Conservation (phyloP, 2,113 vertebrate genomes). For the Tragelaphus strepsiceros region DNA sequence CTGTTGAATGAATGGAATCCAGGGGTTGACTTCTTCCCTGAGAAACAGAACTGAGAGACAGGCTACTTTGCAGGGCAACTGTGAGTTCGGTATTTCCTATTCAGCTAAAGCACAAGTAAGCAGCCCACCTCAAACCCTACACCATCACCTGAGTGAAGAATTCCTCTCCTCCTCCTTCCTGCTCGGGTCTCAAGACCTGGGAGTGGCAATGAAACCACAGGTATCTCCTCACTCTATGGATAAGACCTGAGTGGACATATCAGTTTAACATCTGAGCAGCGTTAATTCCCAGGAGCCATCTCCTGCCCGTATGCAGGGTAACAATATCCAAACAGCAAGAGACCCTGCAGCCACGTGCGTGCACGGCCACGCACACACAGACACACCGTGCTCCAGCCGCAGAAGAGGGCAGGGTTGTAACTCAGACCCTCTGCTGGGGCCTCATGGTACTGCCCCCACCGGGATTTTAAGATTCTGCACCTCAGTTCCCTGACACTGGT, state of each 20-base stretch:
- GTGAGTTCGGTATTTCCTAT: neutral
- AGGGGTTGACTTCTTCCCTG: neutral
- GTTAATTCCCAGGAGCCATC: neutral
- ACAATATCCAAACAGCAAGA: neutral
- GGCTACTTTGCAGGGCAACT: neutral
- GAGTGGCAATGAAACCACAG: neutral
- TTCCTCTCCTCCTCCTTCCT: neutral
- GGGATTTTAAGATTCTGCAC: neutral
- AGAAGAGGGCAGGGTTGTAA: neutral
- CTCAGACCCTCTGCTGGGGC: neutral
- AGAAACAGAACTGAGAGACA: neutral
- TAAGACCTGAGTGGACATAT: neutral
- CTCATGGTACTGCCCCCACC: accelerated
- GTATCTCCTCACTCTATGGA: neutral
- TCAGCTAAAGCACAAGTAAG: neutral
- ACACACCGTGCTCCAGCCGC: accelerated
- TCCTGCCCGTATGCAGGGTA: neutral
- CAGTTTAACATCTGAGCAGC: constrained; percentile 30
- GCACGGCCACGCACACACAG: accelerated
- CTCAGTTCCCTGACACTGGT: neutral
- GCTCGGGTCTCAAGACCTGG: neutral
- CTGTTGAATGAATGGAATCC: neutral
- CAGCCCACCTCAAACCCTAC: neutral
- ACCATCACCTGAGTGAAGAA: neutral
- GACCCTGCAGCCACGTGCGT: neutral